Percentiles rank a stretch among this genome's conserved stretches.
These are phyloP conservation scores for Tubulanus polymorphus DNA, from an alignment of 2,888 invertebrate genomes.

Conservation along the genomic window DNA sequence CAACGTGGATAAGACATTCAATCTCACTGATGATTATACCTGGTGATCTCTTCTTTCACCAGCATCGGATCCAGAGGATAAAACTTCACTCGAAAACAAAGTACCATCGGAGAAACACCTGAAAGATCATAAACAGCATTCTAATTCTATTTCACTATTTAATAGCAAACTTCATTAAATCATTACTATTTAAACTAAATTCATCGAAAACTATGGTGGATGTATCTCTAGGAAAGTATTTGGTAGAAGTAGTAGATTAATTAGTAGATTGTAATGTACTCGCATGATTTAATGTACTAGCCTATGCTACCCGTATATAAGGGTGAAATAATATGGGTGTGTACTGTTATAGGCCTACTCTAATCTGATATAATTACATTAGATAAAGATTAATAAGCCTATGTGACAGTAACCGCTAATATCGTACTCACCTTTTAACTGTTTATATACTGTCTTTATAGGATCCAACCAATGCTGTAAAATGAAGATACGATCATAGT, in stretches of 20 bases:
- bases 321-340: too few species aligned
- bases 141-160: not conserved
- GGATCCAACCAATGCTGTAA: conserved; percentile 91
- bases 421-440: conserved; percentile 66
- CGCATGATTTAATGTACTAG: too few species aligned
- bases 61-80: conserved; percentile 93
- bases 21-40: conserved; percentile 56
- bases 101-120: conserved; percentile 87
- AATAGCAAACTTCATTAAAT: too few species aligned
- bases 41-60: conserved; percentile 87
- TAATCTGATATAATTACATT: not conserved
- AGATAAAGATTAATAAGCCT: not conserved
- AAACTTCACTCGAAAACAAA: conserved; percentile 96
- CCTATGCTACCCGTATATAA: too few species aligned
- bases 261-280: too few species aligned
- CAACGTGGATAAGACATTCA: too few species aligned
- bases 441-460: conserved; percentile 80
- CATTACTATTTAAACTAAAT: too few species aligned
- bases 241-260: too few species aligned
- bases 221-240: too few species aligned
- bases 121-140: conserved; percentile 38
- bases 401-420: not conserved
- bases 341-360: too few species aligned
- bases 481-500: conserved; percentile 34
- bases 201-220: too few species aligned